A percentile compares a stretch with the other conserved stretches of the same genome.
Conservation (phyloP, 2,113 vertebrate genomes). For the Leptobrachium ailaonicum region DNA sequence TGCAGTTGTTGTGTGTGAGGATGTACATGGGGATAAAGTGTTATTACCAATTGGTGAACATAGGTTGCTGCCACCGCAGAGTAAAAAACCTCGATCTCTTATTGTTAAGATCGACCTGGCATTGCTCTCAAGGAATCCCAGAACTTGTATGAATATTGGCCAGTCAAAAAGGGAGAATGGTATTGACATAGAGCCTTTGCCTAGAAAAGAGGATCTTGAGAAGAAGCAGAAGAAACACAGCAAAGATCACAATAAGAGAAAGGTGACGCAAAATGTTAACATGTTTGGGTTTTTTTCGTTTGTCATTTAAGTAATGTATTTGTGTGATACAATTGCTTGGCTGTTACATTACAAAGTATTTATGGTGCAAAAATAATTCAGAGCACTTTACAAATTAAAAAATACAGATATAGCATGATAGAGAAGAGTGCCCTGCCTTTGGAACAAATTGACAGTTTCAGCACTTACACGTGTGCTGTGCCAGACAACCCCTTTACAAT, state of each 20-base stretch:
- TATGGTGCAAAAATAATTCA: no score
- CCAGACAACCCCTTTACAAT: no score
- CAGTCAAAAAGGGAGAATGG: constrained; percentile 45
- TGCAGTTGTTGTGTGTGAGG: constrained; percentile 50
- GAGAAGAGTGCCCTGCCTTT: no score
- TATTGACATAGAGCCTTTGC: constrained; percentile 39
- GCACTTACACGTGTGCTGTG: no score
- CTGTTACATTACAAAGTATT: no score
- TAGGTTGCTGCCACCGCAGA: constrained; percentile 52
- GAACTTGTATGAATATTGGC: constrained; percentile 49
- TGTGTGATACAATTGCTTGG: no score
- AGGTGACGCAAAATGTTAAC: constrained; percentile 61
- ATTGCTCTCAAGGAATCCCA: constrained; percentile 79
- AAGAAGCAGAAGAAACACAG: constrained; percentile 43
- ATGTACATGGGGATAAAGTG: constrained; percentile 59
- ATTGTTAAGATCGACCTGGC: constrained; percentile 83
- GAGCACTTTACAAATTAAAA: no score
- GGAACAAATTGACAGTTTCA: no score
- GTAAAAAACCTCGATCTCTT: constrained; percentile 52
- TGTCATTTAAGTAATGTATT: no score
- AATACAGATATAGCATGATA: no score
- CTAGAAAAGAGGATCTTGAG: constrained; percentile 60
- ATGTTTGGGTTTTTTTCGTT: no score
- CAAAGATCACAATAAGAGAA: constrained; percentile 72
- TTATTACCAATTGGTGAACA: constrained; percentile 54